Percentiles rank a stretch among this genome's conserved stretches.
phyloP scores from a whole-genome alignment of 1,140 invertebrate species.

The Drosophila subpulchrella region DNA sequence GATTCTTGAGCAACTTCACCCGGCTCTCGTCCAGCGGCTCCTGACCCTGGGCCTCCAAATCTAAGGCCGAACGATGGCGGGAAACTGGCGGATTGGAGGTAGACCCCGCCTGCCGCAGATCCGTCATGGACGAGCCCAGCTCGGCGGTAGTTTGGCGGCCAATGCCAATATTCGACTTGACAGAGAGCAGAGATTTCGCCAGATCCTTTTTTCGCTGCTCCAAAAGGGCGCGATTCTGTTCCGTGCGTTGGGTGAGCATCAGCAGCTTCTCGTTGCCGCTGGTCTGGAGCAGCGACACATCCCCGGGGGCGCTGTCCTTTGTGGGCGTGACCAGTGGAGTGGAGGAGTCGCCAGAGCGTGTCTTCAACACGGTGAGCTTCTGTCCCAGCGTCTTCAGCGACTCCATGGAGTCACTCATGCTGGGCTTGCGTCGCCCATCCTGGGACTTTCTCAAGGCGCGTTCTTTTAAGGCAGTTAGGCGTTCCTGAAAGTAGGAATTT shows the following conservation, averaged over 20 bases:
- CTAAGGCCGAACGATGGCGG: slow-evolving; percentile 71
- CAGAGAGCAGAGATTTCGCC: slow-evolving; percentile 60
- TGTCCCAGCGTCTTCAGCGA: slow-evolving; percentile 51
- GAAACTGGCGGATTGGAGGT: slow-evolving; percentile 45
- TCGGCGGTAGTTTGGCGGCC: slow-evolving; percentile 59
- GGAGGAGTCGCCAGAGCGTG: slow-evolving; percentile 24
- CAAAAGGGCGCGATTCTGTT: slow-evolving; percentile 84
- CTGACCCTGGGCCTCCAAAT: slow-evolving; percentile 57
- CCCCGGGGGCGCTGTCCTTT: slow-evolving; percentile 40
- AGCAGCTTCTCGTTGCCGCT: slow-evolving; percentile 85
- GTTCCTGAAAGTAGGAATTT: slow-evolving; percentile 32
- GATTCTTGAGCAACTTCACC: slow-evolving; percentile 58
- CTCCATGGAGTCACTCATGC: slow-evolving; percentile 60
- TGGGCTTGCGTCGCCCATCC: slow-evolving; percentile 26
- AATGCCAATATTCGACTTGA: slow-evolving; percentile 45
- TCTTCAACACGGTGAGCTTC: slow-evolving; percentile 27
- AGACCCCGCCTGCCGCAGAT: slow-evolving; percentile 51
- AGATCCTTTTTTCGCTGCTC: slow-evolving; percentile 67
- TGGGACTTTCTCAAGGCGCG: slow-evolving; percentile 52
- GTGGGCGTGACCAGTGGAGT: slow-evolving; percentile 45
- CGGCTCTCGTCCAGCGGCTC: slow-evolving; percentile 50
- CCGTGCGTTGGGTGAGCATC: slow-evolving; percentile 85
- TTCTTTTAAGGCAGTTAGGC: slow-evolving; percentile 60
- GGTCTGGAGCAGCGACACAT: slow-evolving; percentile 16
- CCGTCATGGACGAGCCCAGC: slow-evolving; percentile 80